Base-by-base conservation (phyloP, 1,140 invertebrate genomes). In the Meloidogyne floridensis region DNA sequence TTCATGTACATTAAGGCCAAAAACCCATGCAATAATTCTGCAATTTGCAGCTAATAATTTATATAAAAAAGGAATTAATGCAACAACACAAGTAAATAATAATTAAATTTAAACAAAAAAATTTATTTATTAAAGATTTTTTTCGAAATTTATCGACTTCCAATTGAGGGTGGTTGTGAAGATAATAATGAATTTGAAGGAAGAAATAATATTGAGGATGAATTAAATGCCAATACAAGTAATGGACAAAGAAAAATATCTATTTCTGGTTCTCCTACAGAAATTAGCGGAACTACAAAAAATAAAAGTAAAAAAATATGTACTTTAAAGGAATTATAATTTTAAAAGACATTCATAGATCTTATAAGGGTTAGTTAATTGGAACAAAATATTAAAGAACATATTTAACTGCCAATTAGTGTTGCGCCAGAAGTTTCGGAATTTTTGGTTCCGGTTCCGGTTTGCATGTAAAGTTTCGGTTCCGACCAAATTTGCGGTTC, bases 31-130 rank as follows among this genome's bases (percentile, higher is more conserved):
- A 53, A 78, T 87, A 54, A 70, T 89, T 10, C 72, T 87, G 11
- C 87, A 87, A 80, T 86, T 87, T 79, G 79, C 75, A 51, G 83
- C 86, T 32, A 86, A 84, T 53, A 87, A 86, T 80, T 77, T 86
- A 72, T 80, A 75, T 69, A 87, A 77, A 54, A 84, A 85, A 74
- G 43, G 77, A 10, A 72, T 65, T 74, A 47, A 73, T 20, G 59
- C 69, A 13, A 59, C 69, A 42, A 75, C 85, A 20, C 86, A 85
- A 47, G 83, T 86, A 69, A 42, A 43, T 83, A 82, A 42, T 71
- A 4, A 47, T 6, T 32, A 15, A 53, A 18, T 54, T 65, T n/a
- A 42, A 71, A 56, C 8, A 32, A 72, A 15, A 11, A 13, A 11
- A 71, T 71, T 15, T 71, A 7, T 43, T 43, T 18, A 15, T 43